These are phyloP conservation scores for Apodemia duryi DNA, from an alignment of 2,888 invertebrate genomes.

Conservation along the genomic window DNA sequence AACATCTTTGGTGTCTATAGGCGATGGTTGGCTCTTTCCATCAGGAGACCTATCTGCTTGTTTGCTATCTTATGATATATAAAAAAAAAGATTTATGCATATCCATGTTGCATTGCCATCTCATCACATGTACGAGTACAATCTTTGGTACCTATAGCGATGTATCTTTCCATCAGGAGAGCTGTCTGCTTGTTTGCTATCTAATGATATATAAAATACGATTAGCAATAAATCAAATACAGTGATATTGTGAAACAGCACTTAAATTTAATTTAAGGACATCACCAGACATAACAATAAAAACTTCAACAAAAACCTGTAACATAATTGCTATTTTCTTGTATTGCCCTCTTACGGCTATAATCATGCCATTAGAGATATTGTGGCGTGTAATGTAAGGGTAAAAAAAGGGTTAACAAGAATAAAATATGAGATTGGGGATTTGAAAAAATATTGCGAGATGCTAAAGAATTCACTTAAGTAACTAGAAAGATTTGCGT, in stretches of 20 bases:
- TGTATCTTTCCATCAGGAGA: too few species aligned
- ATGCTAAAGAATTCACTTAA: slow-evolving; percentile 4
- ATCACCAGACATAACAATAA: not conserved
- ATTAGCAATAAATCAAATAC: too few species aligned
- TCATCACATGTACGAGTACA: too few species aligned
- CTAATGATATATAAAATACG: too few species aligned
- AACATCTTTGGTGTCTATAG: too few species aligned
- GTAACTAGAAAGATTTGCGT: not conserved
- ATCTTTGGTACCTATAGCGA: too few species aligned
- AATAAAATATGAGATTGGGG: slow-evolving; percentile 6
- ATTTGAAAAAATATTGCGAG: not conserved
- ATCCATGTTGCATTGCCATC: too few species aligned
- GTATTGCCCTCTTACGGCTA: not conserved
- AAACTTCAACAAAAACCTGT: not conserved
- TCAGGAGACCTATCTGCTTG: too few species aligned
- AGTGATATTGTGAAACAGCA: not conserved
- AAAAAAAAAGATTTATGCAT: too few species aligned
- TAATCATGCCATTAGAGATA: slow-evolving; percentile 3
- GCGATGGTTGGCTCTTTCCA: too few species aligned
- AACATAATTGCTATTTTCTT: not conserved
- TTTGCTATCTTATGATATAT: too few species aligned
- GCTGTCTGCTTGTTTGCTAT: too few species aligned
- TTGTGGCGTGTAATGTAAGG: not conserved
- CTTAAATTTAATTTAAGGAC: not conserved
- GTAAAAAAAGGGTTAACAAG: slow-evolving; percentile 1